These are phyloP conservation scores for Perizoma flavofasciatum DNA, from an alignment of 2,888 invertebrate species.

Conservation along the genomic window DNA sequence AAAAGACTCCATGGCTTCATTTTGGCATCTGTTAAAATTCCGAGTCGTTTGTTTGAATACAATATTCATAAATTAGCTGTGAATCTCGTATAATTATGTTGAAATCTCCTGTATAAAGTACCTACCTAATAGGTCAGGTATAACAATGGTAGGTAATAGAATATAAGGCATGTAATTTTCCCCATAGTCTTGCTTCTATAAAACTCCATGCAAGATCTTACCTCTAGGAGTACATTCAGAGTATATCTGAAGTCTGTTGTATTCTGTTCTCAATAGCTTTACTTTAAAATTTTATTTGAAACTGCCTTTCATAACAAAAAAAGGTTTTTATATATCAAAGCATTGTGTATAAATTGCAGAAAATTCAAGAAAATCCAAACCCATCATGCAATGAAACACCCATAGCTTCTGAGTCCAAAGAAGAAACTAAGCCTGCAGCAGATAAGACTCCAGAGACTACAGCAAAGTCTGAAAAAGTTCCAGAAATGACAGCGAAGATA, in stretches of 20 bases:
- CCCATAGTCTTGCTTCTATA: too few relatives aligned
- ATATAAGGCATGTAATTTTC: too few relatives aligned
- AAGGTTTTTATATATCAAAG: too few relatives aligned
- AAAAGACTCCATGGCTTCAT: constrained; percentile 39
- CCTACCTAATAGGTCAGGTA: constrained; percentile 5
- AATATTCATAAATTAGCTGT: constrained; percentile 18
- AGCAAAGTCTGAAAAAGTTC: constrained; percentile 16
- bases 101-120: constrained; percentile 35
- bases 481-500: constrained; percentile 24
- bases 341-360: constrained; percentile 46
- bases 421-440: constrained; percentile 29
- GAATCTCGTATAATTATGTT: constrained; percentile 38
- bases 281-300: too few relatives aligned
- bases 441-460: constrained; percentile 40
- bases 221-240: too few relatives aligned
- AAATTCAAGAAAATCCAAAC: constrained; percentile 61
- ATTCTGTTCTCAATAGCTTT: too few relatives aligned
- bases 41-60: constrained; percentile 36
- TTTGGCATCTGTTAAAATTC: constrained; percentile 48
- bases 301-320: too few relatives aligned
- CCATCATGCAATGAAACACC: constrained; percentile 46
- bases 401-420: constrained; percentile 41
- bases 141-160: background rate
- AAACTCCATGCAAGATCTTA: too few relatives aligned
- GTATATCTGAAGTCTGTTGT: too few relatives aligned